These are phyloP conservation scores for Adelges cooleyi DNA, from an alignment of 1,140 invertebrate genomes.

Conservation along the genomic window DNA sequence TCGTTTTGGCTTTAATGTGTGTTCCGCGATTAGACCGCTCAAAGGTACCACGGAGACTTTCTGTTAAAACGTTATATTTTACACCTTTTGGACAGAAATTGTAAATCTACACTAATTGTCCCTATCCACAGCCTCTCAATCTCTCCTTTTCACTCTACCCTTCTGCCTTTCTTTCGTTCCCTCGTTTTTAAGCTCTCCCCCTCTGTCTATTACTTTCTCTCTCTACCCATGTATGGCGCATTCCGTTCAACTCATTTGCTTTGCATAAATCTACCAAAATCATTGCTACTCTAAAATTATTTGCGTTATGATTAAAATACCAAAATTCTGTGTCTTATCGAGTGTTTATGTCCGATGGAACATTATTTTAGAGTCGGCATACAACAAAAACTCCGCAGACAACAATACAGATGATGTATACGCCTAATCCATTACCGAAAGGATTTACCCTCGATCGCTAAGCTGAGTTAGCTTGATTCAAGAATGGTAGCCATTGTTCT, in stretches of 20 bases:
- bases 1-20: not conserved
- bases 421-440: slow-evolving; percentile 16
- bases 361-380: not conserved
- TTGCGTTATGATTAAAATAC: too few species aligned
- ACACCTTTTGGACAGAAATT: slow-evolving; percentile 13
- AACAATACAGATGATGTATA: slow-evolving; percentile 25
- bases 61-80: slow-evolving; percentile 9
- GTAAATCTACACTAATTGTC: slow-evolving; percentile 20
- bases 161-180: too few species aligned
- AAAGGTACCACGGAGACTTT: not conserved
- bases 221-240: too few species aligned
- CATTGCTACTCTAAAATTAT: too few species aligned
- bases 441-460: slow-evolving; percentile 15
- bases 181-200: too few species aligned
- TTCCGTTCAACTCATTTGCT: too few species aligned
- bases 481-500: slow-evolving; percentile 6
- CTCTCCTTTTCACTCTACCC: too few species aligned
- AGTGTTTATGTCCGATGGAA: not conserved
- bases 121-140: too few species aligned
- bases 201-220: not conserved
- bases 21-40: not conserved
- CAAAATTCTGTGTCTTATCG: not conserved
- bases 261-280: too few species aligned
- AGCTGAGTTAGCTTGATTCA: slow-evolving; percentile 21
- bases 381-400: not conserved